Evolutionary conservation across 2,113 vertebrate genomes (phyloP).

Genomic region (Psammodynastes pulverulentus): DNA sequence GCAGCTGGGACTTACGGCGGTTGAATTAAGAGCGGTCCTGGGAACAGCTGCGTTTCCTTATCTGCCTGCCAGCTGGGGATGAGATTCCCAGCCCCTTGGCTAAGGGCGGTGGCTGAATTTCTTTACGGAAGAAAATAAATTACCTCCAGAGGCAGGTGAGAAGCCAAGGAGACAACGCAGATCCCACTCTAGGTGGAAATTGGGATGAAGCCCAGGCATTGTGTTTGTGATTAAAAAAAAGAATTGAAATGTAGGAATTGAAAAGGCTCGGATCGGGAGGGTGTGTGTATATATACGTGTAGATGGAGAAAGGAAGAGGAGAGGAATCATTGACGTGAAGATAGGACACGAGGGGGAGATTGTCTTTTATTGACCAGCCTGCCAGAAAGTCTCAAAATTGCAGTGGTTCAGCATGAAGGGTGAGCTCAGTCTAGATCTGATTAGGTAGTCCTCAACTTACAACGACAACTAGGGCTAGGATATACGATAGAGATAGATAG

Average conservation of each 20-base stretch:
- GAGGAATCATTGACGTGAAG: too few relatives aligned
- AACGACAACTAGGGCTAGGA: too few relatives aligned
- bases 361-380: background rate
- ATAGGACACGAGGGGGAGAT: background rate
- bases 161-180: background rate
- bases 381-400: background rate
- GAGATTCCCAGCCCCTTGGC: background rate
- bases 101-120: constrained; percentile 21
- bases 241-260: background rate
- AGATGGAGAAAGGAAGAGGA: too few relatives aligned
- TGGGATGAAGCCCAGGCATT: fast-evolving
- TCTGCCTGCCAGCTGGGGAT: background rate
- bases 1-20: constrained; percentile 15
- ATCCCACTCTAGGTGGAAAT: constrained; percentile 7
- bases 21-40: constrained; percentile 10
- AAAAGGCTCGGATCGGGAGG: constrained; percentile 18
- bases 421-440: background rate
- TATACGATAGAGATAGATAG: too few relatives aligned
- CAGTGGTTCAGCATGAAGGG: background rate
- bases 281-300: background rate
- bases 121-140: constrained; percentile 14
- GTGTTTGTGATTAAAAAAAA: constrained; percentile 8
- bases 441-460: too few relatives aligned
- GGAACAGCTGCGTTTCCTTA: background rate
- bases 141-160: background rate